A percentile compares a stretch with the other conserved stretches of the same genome.
These are phyloP conservation scores for Xanthorhoe designata DNA, from an alignment of 2,888 invertebrate species.

Conservation along the genomic window DNA sequence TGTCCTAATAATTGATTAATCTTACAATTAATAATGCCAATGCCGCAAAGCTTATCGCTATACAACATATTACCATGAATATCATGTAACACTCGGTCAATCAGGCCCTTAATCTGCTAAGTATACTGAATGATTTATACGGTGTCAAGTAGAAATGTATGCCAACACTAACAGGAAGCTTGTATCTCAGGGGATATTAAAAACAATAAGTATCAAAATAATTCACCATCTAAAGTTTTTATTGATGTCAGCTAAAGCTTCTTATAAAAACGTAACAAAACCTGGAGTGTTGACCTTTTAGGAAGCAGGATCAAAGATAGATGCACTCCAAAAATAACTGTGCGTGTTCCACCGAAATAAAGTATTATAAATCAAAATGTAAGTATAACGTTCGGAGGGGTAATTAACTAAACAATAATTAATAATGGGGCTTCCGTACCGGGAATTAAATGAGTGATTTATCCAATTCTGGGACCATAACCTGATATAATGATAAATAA, in stretches of 20 bases:
- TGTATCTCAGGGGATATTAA: neutral
- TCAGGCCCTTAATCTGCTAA: too few species aligned
- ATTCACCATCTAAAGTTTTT: neutral
- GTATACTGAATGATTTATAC: too few species aligned
- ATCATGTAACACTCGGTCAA: too few species aligned
- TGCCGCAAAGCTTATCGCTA: too few species aligned
- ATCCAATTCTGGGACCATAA: conserved; percentile 37
- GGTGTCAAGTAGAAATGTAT: too few species aligned
- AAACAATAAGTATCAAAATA: neutral
- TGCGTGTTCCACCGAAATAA: conserved; percentile 31
- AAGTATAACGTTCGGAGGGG: conserved; percentile 48
- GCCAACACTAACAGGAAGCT: too few species aligned
- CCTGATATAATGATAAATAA: conserved; percentile 38
- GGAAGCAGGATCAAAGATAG: conserved; percentile 12
- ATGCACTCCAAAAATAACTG: conserved; percentile 31
- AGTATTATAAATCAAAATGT: conserved; percentile 40
- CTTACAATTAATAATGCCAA: too few species aligned
- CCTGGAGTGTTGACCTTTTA: conserved; percentile 7
- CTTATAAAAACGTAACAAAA: neutral
- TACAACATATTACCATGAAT: too few species aligned
- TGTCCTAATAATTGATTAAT: too few species aligned
- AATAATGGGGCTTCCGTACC: conserved; percentile 43
- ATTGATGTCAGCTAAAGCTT: neutral
- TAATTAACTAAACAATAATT: conserved; percentile 52
- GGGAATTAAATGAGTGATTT: conserved; percentile 43